phyloP scores from a whole-genome alignment of 2,888 invertebrate species.

The Dichetophora obliterata region DNA sequence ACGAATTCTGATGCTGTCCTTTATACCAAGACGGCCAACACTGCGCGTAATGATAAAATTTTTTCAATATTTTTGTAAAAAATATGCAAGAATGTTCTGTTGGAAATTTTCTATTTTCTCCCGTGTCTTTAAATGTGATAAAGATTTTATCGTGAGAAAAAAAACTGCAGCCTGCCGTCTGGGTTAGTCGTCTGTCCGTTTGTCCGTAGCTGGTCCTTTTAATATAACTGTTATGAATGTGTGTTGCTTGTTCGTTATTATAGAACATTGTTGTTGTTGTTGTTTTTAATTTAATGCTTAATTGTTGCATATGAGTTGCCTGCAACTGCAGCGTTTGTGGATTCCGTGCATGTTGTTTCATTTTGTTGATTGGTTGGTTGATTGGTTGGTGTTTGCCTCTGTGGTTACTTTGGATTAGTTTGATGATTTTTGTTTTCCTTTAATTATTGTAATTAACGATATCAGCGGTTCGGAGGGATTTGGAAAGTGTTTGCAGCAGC shows the following conservation, averaged over 20 bases:
- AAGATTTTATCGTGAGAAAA: too few species aligned
- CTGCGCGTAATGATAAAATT: neutral
- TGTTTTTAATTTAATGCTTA: conserved; percentile 46
- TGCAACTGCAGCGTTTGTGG: conserved; percentile 42
- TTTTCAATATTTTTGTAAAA: neutral
- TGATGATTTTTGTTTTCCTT: conserved; percentile 22
- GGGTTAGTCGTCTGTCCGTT: neutral
- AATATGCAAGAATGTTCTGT: too few species aligned
- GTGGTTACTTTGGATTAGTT: conserved; percentile 23
- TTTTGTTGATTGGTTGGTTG: too few species aligned
- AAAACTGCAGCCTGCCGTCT: neutral
- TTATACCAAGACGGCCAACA: conserved; percentile 23
- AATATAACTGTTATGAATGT: neutral
- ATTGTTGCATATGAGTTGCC: conserved; percentile 23
- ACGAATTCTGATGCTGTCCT: conserved; percentile 33
- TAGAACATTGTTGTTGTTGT: conserved; percentile 30
- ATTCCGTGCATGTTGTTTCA: neutral
- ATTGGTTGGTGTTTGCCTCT: conserved; percentile 11
- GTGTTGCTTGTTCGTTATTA: neutral
- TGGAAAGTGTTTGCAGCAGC: conserved; percentile 30
- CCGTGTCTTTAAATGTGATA: too few species aligned
- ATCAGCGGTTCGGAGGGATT: conserved; percentile 54
- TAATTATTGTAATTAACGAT: conserved; percentile 35
- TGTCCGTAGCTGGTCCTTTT: neutral
- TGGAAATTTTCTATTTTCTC: too few species aligned